Conservation (phyloP, 2,888 invertebrate genomes). For the Acholoe squamosa region DNA sequence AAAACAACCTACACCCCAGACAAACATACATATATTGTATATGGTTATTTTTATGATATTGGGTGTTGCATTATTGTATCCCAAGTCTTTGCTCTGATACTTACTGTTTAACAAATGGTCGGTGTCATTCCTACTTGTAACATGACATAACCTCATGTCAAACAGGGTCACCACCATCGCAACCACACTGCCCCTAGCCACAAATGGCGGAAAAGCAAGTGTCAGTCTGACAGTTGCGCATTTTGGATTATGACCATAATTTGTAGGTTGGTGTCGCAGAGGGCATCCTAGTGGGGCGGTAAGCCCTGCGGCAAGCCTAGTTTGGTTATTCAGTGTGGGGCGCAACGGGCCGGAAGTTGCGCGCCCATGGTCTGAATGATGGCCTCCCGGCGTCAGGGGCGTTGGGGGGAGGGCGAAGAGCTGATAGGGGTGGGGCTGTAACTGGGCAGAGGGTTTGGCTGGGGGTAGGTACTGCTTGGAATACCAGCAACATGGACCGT, state of each 20-base stretch:
- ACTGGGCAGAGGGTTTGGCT: background rate
- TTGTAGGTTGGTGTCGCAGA: conserved; percentile 35
- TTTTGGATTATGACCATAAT: conserved; percentile 59
- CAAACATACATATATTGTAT: no score
- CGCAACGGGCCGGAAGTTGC: background rate
- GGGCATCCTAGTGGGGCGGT: background rate
- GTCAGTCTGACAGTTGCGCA: conserved; percentile 55
- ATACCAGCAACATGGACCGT: conserved; percentile 15
- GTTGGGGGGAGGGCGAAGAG: background rate
- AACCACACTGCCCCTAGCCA: background rate
- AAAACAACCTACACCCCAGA: no score
- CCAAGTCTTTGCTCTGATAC: background rate
- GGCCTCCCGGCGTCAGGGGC: conserved; percentile 6
- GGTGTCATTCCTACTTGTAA: conserved; percentile 32
- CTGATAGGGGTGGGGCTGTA: background rate
- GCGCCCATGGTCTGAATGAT: background rate
- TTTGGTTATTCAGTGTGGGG: conserved; percentile 24
- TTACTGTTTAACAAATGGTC: conserved; percentile 49
- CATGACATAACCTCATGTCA: conserved; percentile 59
- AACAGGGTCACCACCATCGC: background rate
- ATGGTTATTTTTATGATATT: no score
- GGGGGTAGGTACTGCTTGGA: conserved; percentile 18
- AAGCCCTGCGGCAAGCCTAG: background rate
- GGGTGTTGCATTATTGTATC: no score
- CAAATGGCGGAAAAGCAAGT: conserved; percentile 40